phyloP scores from a whole-genome alignment of 2,888 invertebrate genomes.

The Brachylomia viminalis region DNA sequence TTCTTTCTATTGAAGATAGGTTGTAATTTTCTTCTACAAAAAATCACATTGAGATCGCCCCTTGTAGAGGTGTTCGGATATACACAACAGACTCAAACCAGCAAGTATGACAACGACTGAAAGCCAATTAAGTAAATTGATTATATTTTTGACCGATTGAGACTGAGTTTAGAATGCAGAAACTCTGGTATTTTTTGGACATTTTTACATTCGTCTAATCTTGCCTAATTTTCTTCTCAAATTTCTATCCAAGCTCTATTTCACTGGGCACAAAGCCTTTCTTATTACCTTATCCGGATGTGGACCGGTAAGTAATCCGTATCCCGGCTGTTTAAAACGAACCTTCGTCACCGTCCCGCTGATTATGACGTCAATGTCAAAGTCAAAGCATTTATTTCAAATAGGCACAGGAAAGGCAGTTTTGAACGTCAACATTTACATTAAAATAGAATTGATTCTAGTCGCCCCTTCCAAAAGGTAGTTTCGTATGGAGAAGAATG shows the following conservation, averaged over 20 bases:
- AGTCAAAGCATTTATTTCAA: too few relatives aligned
- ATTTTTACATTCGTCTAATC: neutral
- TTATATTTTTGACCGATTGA: too few relatives aligned
- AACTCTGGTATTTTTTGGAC: neutral
- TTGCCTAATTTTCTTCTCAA: neutral
- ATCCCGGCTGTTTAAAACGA: slow-evolving; percentile 17
- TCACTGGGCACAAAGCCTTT: slow-evolving; percentile 19
- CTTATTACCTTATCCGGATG: slow-evolving; percentile 28
- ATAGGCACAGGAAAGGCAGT: too few relatives aligned
- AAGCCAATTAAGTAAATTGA: neutral
- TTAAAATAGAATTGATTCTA: too few relatives aligned
- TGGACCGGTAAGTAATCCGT: slow-evolving; percentile 30
- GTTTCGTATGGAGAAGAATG: too few relatives aligned
- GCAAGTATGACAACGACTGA: neutral
- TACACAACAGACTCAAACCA: neutral
- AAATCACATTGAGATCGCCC: neutral
- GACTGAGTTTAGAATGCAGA: too few relatives aligned
- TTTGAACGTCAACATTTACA: too few relatives aligned
- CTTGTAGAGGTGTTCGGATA: neutral
- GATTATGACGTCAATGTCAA: slow-evolving; percentile 39
- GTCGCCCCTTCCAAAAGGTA: too few relatives aligned
- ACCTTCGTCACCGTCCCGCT: slow-evolving; percentile 49
- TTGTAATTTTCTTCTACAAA: neutral
- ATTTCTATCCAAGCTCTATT: neutral
- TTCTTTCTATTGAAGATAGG: neutral